Base-by-base conservation (phyloP, 2,888 invertebrate genomes). In the Patella caerulea region DNA sequence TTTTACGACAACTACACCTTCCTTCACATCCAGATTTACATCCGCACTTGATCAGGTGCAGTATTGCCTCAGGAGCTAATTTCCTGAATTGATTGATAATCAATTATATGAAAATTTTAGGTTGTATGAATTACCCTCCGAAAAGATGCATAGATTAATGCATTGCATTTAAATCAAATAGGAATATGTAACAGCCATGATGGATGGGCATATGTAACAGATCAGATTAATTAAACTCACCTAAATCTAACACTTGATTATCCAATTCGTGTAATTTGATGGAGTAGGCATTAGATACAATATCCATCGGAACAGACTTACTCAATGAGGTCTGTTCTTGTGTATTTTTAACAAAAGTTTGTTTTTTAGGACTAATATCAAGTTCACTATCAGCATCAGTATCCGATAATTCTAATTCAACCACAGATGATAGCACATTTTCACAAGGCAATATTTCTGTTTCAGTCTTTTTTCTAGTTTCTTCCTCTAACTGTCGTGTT, bases 211-310 rank as follows among this genome's bases (percentile, higher is more conserved):
- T 7, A 45, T 45, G 9, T 45, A 45, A 45, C 45, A 45, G 45
- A 7, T 45, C 7, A 45, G 45, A 45, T 45, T 45, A 45, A 45
- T 45, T 45, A 9, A 45, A 45, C 11, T 65, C 24, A 65, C 65
- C 65, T 65, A 65, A 65, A 65, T 65, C 65, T 65, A 65, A 65
- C 4, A 65, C 65, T 65, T 65, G 65, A 15, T 65, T 65, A 65
- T 65, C 65, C 24, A 65, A 65, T 14, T 65, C 65, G 11, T 65
- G 19, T 65, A 65, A 65, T 65, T 65, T 65, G 14, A 65, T 19
- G 24, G 65, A 65, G 24, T 65, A 65, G 65, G 65, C 65, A 65
- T 65, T 65, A 3, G 65, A 24, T 65, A 65, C 19, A 12, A 19
- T 19, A 65, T 65, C 65, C 19, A 19, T 65, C 1, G 19, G 19